Evolutionary conservation across 2,888 invertebrate species (phyloP).

Genomic region (Zygogramma bicolorata): DNA sequence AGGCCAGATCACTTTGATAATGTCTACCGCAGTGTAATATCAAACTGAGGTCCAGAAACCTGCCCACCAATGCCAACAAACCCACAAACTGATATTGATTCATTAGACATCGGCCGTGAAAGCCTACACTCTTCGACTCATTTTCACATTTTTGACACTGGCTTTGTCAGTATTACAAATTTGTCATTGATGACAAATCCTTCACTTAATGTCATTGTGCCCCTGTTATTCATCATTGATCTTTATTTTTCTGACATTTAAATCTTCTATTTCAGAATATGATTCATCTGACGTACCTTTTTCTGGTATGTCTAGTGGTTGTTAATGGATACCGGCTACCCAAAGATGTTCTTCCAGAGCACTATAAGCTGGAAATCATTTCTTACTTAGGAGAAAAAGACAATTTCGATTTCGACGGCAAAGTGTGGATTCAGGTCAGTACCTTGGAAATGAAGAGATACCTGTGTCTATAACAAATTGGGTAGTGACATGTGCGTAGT

Average conservation of each 20-base stretch:
- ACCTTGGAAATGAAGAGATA: not conserved
- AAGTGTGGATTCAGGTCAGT: constrained; percentile 72
- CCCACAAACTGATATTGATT: too few species aligned
- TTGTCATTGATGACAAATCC: not conserved
- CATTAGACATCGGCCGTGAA: too few species aligned
- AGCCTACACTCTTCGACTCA: too few species aligned
- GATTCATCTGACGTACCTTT: constrained; percentile 30
- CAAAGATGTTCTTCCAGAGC: constrained; percentile 62
- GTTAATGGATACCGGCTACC: constrained; percentile 62
- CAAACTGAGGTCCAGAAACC: too few species aligned
- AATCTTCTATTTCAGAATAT: constrained; percentile 39
- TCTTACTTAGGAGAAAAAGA: constrained; percentile 67
- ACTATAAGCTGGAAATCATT: constrained; percentile 65
- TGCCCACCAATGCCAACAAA: too few species aligned
- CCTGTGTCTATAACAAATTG: too few species aligned
- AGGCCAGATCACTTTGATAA: too few species aligned
- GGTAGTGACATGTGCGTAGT: too few species aligned
- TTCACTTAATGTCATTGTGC: not conserved
- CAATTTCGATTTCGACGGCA: constrained; percentile 71
- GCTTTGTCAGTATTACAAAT: not conserved
- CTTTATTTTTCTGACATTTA: not conserved
- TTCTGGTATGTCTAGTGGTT: constrained; percentile 38
- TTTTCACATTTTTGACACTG: too few species aligned
- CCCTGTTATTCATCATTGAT: not conserved
- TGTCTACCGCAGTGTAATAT: too few species aligned